Percentiles rank a stretch among this genome's conserved stretches.
Evolutionary conservation across 2,113 vertebrate species (phyloP).

Genomic region (Promerops cafer): DNA sequence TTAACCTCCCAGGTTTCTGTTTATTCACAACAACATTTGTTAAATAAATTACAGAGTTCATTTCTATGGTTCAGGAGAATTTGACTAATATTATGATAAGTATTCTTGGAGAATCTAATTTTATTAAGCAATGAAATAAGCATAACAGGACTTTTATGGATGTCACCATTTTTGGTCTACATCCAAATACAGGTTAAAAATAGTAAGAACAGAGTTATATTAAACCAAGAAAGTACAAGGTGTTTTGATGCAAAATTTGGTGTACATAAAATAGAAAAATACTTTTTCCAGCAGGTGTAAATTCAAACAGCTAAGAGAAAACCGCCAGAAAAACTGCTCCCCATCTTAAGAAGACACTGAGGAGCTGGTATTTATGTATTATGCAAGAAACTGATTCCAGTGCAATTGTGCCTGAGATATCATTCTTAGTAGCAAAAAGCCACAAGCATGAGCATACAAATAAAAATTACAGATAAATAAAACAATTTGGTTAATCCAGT

Average conservation of each 20-base stretch:
- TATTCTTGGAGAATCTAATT: not conserved
- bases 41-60: not conserved
- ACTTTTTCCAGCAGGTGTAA: not conserved
- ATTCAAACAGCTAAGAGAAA: not conserved
- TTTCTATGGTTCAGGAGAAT: not conserved
- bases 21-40: not conserved
- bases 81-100: not conserved
- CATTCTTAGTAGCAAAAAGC: not conserved
- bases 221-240: constrained; percentile 40
- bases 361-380: not conserved
- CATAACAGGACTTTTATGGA: not conserved
- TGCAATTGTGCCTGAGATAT: not conserved
- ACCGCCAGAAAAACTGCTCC: not conserved
- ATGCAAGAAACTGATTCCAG: not conserved
- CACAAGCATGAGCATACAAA: not conserved
- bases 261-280: not conserved
- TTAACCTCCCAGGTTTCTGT: not conserved
- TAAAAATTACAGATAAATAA: not conserved
- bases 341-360: not conserved
- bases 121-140: not conserved
- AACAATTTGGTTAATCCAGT: not conserved
- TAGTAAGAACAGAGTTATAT: constrained; percentile 1
- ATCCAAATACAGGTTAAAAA: constrained; percentile 34
- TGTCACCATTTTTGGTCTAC: not conserved
- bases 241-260: not conserved